Evolutionary conservation across 2,797 vertebrate genomes (phyloP).

Genomic region (Denticeps clupeoides): DNA sequence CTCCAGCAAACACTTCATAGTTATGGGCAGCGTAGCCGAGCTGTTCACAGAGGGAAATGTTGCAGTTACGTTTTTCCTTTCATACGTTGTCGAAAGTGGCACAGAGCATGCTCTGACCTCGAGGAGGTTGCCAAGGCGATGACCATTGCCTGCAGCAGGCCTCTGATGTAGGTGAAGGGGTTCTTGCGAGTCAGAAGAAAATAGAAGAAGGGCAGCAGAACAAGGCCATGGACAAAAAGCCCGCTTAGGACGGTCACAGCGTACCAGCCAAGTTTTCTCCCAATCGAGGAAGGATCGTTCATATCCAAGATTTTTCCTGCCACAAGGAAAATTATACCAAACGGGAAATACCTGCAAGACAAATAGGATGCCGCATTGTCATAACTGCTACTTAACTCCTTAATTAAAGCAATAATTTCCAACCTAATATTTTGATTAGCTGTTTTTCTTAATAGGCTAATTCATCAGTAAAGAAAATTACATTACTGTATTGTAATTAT

Average conservation of each 20-base stretch:
- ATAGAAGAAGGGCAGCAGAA: conserved; percentile 72
- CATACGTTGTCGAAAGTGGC: neutral
- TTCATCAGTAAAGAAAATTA: no score
- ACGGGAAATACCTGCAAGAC: conserved; percentile 74
- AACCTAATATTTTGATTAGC: no score
- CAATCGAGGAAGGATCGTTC: conserved; percentile 67
- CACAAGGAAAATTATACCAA: conserved; percentile 80
- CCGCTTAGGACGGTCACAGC: conserved; percentile 71
- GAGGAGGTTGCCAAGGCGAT: conserved; percentile 82
- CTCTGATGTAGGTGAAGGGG: conserved; percentile 70
- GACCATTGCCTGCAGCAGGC: conserved; percentile 78
- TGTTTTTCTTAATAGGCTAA: no score
- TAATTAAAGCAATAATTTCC: neutral
- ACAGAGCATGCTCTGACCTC: conserved; percentile 50
- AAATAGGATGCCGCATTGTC: no score
- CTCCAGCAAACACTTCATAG: conserved; percentile 82
- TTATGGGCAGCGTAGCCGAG: conserved; percentile 81
- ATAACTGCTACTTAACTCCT: no score
- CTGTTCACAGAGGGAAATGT: conserved; percentile 34
- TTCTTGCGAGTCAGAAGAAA: conserved; percentile 72
- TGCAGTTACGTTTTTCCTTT: neutral
- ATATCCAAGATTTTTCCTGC: conserved; percentile 84
- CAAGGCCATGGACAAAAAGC: conserved; percentile 65
- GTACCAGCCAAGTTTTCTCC: conserved; percentile 77
- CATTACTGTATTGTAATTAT: no score